Evolutionary conservation across 2,113 vertebrate species (phyloP).

Genomic region (Chaetura pelagica): DNA sequence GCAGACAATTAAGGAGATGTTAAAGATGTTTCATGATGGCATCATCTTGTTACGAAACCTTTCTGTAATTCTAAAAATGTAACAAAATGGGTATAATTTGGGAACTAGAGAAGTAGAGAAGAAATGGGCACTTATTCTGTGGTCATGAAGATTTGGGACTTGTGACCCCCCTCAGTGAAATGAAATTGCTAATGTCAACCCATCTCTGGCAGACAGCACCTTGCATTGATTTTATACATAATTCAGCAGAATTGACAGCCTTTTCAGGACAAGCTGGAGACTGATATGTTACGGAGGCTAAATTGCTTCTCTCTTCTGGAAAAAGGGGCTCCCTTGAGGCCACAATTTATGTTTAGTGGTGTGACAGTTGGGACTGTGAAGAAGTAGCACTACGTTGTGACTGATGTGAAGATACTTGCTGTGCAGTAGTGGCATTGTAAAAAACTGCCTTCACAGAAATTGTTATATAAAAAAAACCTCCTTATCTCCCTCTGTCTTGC

Average conservation of each 20-base stretch:
- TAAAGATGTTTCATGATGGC: not conserved
- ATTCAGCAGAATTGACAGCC: conserved; percentile 60
- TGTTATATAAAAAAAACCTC: not conserved
- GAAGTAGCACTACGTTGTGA: not conserved
- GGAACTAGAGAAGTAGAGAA: not conserved
- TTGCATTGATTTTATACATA: conserved; percentile 50
- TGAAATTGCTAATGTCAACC: conserved; percentile 45
- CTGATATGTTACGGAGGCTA: conserved; percentile 52
- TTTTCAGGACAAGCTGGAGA: conserved; percentile 50
- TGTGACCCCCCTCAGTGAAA: conserved; percentile 22
- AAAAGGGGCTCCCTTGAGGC: conserved; percentile 49
- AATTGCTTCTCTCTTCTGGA: conserved; percentile 67
- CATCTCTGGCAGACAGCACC: conserved; percentile 29
- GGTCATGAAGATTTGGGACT: conserved; percentile 29
- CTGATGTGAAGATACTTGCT: not conserved
- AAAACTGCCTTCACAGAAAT: not conserved
- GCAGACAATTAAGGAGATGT: not conserved
- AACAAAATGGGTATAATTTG: not conserved
- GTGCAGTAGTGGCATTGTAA: not conserved
- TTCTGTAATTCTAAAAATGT: not conserved
- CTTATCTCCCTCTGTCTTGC: not conserved
- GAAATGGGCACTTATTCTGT: not conserved
- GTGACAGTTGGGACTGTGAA: not conserved
- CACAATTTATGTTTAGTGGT: conserved; percentile 13
- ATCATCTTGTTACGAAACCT: not conserved